phyloP scores from a whole-genome alignment of 2,888 invertebrate genomes.

The Ommatoiulus sabulosus region DNA sequence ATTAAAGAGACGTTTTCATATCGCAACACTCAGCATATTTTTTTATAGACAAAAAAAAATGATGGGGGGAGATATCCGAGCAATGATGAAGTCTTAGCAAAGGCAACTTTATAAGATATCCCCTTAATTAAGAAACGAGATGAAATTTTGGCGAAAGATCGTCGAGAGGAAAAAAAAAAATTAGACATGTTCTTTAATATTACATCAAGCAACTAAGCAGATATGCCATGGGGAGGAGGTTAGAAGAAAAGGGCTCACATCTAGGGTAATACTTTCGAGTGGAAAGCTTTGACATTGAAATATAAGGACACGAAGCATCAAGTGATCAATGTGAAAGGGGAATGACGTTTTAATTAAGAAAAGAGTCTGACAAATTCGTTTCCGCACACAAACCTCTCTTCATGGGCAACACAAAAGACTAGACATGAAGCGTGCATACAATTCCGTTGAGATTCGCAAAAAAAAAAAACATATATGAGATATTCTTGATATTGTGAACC shows the following conservation, averaged over 20 bases:
- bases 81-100: not conserved
- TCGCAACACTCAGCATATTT: slow-evolving; percentile 5
- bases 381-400: not conserved
- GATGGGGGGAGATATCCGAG: not conserved
- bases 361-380: slow-evolving; percentile 40
- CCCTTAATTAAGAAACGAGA: slow-evolving; percentile 8
- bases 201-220: not conserved
- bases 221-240: not conserved
- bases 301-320: not conserved
- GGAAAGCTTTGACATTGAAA: slow-evolving; percentile 14
- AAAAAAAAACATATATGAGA: too few species aligned
- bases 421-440: not conserved
- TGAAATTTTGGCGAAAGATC: slow-evolving; percentile 5
- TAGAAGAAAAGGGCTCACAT: not conserved
- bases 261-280: not conserved
- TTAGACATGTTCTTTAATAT: not conserved
- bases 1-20: not conserved
- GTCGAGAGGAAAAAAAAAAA: not conserved
- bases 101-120: not conserved
- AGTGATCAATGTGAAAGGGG: slow-evolving; percentile 29
- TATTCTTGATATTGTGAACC: too few species aligned
- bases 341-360: slow-evolving; percentile 50
- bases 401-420: not conserved
- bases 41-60: not conserved
- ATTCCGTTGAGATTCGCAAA: not conserved